A percentile compares a stretch with the other conserved stretches of the same genome.
These are phyloP conservation scores for Leuciscus waleckii DNA, from an alignment of 2,797 vertebrate genomes.

Conservation along the genomic window DNA sequence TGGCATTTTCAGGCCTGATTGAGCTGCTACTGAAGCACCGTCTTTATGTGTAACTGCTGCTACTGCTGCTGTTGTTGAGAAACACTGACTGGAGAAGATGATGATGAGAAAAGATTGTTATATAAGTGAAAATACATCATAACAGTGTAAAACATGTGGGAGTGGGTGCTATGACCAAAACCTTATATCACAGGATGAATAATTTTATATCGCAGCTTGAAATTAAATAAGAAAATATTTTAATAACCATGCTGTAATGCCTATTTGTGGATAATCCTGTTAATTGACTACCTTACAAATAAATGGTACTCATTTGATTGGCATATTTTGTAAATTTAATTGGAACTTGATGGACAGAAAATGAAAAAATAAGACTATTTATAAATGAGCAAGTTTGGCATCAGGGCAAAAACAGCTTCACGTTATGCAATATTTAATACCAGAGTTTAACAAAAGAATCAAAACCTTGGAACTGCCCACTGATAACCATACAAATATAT, in stretches of 20 bases:
- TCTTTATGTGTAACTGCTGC: constrained; percentile 72
- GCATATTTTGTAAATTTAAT: not conserved
- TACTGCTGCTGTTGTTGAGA: constrained; percentile 5
- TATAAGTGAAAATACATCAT: not conserved
- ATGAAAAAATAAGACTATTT: not conserved
- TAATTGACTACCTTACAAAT: not conserved
- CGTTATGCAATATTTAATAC: not conserved
- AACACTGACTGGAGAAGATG: constrained; percentile 19
- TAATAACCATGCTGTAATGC: not conserved
- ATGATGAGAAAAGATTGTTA: constrained; percentile 11
- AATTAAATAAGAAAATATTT: not conserved
- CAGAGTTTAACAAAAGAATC: not conserved
- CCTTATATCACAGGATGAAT: not conserved
- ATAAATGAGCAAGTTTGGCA: not conserved
- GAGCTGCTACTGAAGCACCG: constrained; percentile 76
- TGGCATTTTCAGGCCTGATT: constrained; percentile 78
- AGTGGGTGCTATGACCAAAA: not conserved
- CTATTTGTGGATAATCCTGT: not conserved
- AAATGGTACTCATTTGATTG: not conserved
- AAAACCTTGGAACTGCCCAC: not conserved
- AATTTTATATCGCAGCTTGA: not conserved
- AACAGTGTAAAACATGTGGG: not conserved
- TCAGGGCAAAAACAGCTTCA: not conserved
- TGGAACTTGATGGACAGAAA: not conserved
- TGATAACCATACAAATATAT: too few relatives aligned